These are phyloP conservation scores for Lasioglossum villosulum DNA, from an alignment of 2,888 invertebrate species.

Conservation along the genomic window DNA sequence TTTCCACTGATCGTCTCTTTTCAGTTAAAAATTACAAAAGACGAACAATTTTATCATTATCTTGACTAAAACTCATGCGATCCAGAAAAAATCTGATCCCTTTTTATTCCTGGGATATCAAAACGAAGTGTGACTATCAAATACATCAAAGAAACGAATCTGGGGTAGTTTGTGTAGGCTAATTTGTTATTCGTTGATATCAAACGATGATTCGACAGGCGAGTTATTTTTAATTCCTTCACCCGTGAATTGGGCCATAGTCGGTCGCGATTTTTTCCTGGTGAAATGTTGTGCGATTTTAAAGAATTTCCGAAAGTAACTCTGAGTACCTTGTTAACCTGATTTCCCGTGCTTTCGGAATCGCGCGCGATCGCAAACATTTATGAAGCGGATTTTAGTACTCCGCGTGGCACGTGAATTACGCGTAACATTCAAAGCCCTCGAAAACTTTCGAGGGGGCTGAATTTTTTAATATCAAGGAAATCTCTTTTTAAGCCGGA, in stretches of 20 bases:
- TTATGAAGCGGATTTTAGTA: background rate
- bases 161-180: background rate
- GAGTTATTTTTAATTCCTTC: background rate
- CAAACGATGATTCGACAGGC: background rate
- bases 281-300: background rate
- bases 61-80: background rate
- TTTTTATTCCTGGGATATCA: background rate
- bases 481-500: conserved; percentile 16
- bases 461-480: background rate
- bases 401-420: conserved; percentile 14
- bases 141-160: background rate
- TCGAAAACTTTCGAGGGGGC: background rate
- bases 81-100: background rate
- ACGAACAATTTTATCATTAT: background rate
- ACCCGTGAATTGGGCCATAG: background rate
- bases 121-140: background rate
- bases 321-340: background rate
- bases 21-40: background rate
- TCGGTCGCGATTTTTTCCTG: background rate
- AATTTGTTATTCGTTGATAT: background rate
- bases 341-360: background rate
- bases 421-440: conserved; percentile 17
- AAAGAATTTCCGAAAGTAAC: background rate
- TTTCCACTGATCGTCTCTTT: background rate
- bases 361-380: conserved; percentile 1